phyloP scores from a whole-genome alignment of 2,888 invertebrate species.

The Drosophila melanocephala region DNA sequence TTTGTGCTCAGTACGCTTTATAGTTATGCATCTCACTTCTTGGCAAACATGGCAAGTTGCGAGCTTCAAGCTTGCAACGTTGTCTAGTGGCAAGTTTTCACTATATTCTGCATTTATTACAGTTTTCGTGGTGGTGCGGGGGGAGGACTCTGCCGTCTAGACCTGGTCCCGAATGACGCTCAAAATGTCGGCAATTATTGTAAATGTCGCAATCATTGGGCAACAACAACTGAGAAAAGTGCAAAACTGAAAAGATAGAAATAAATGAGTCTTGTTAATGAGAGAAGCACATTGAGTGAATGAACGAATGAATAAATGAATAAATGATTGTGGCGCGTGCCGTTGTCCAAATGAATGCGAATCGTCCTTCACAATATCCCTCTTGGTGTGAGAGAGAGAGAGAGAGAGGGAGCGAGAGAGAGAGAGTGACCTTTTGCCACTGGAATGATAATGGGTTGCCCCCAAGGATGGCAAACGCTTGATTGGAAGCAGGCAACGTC shows the following conservation, averaged over 20 bases:
- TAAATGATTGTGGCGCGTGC: conserved; percentile 33
- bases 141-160: conserved; percentile 11
- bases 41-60: conserved; percentile 45
- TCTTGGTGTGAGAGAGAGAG: not conserved
- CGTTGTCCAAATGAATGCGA: conserved; percentile 5
- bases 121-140: conserved; percentile 5
- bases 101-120: conserved; percentile 43
- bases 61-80: conserved; percentile 11
- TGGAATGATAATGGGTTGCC: conserved; percentile 7
- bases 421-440: not conserved
- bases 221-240: conserved; percentile 51
- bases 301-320: conserved; percentile 4
- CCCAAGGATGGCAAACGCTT: not conserved
- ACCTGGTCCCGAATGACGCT: conserved; percentile 39
- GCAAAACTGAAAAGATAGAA: conserved; percentile 10
- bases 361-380: not conserved
- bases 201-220: conserved; percentile 66
- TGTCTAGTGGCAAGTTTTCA: conserved; percentile 27
- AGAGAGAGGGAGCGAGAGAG: not conserved
- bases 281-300: conserved; percentile 52
- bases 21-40: conserved; percentile 73
- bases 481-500: conserved; percentile 2
- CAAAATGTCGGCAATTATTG: conserved; percentile 71
- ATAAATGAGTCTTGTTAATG: conserved; percentile 36
- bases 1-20: conserved; percentile 72